These are phyloP conservation scores for Ctenosaura bakeri DNA, from an alignment of 2,797 vertebrate species.

Conservation along the genomic window DNA sequence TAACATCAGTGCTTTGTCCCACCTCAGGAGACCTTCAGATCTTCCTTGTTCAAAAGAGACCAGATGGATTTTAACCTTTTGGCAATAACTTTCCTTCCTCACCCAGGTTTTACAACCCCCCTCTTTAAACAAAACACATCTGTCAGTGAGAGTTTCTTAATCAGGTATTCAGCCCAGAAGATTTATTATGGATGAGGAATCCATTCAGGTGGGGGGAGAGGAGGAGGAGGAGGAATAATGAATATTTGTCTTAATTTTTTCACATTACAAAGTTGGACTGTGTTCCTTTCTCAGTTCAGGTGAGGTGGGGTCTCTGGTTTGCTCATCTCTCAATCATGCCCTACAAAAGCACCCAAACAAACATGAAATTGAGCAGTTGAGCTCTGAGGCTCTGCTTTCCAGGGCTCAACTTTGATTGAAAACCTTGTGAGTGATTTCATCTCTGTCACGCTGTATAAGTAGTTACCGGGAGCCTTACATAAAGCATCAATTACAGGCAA, in stretches of 20 bases:
- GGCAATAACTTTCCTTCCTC: not conserved
- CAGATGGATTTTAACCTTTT: not conserved
- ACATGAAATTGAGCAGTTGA: not conserved
- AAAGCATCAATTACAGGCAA: slow-evolving; percentile 14
- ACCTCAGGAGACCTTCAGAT: not conserved
- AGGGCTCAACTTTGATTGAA: not conserved
- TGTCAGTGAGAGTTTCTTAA: not conserved
- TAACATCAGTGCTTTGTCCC: not conserved
- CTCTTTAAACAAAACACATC: not conserved
- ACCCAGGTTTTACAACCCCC: not conserved
- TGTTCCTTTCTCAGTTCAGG: not conserved
- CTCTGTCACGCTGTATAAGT: slow-evolving; percentile 22
- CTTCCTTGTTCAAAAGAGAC: not conserved
- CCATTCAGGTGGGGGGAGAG: no score
- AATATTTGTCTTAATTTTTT: not conserved
- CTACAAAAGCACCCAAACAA: not conserved
- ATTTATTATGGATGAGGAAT: not conserved
- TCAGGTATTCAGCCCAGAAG: not conserved
- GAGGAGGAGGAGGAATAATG: slow-evolving; percentile 4
- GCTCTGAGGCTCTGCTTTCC: not conserved
- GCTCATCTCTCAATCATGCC: not conserved
- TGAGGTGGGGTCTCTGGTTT: not conserved
- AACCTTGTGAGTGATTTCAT: not conserved
- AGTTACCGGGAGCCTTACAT: slow-evolving; percentile 18
- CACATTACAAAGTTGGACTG: not conserved